A percentile compares a stretch with the other conserved stretches of the same genome.
These are phyloP conservation scores for Mactra quadrangularis DNA, from an alignment of 1,140 invertebrate species.

Conservation along the genomic window DNA sequence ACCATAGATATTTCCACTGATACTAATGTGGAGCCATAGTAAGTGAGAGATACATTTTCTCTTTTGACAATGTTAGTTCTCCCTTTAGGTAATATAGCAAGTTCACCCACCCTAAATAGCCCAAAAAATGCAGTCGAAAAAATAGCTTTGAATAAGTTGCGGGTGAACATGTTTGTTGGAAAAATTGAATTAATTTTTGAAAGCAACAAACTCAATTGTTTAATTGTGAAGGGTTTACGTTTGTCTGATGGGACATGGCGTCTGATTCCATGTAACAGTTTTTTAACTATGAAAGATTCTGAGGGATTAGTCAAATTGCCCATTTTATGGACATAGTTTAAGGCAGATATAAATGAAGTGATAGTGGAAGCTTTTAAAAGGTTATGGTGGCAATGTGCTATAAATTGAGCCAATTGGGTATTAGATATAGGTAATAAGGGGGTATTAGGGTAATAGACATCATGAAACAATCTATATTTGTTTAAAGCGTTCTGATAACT, in stretches of 20 bases:
- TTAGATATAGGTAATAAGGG: neutral
- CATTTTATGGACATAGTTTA: slow-evolving; percentile 38
- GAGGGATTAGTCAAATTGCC: slow-evolving; percentile 11
- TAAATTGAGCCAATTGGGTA: slow-evolving; percentile 29
- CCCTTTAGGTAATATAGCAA: neutral
- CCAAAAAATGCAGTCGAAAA: slow-evolving; percentile 5
- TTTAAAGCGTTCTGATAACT: slow-evolving; percentile 34
- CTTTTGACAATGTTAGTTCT: neutral
- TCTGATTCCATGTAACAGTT: slow-evolving; percentile 10
- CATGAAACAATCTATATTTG: slow-evolving; percentile 4
- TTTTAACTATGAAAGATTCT: slow-evolving; percentile 40
- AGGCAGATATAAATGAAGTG: slow-evolving; percentile 11
- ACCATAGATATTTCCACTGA: neutral
- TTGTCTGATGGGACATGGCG: neutral
- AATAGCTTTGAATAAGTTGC: neutral
- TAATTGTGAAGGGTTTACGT: slow-evolving; percentile 11
- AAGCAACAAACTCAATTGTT: too few species aligned
- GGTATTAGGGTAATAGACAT: neutral
- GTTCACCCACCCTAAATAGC: slow-evolving; percentile 23
- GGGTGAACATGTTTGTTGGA: neutral
- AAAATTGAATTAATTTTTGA: neutral
- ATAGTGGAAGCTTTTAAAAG: slow-evolving; percentile 14
- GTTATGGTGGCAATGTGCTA: slow-evolving; percentile 7
- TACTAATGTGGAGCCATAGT: neutral
- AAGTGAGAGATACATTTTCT: neutral